Evolutionary conservation across 2,797 vertebrate genomes (phyloP).

Genomic region (Hippoglossus hippoglossus): DNA sequence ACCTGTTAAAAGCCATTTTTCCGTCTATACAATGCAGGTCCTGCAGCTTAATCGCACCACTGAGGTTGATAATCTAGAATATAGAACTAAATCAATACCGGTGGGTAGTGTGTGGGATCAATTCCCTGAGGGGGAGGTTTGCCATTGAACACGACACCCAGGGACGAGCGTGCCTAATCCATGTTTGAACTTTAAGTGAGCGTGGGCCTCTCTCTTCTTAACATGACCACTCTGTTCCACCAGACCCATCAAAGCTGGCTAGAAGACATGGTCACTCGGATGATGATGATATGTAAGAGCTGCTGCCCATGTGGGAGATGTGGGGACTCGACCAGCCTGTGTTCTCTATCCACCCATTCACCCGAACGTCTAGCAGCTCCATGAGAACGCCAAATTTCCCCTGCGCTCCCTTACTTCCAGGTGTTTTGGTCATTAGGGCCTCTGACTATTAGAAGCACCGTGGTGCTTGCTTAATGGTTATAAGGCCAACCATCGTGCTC

Average conservation of each 20-base stretch:
- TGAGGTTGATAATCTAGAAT: constrained; percentile 69
- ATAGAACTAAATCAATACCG: constrained; percentile 75
- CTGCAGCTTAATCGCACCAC: constrained; percentile 59
- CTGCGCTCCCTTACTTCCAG: constrained; percentile 70
- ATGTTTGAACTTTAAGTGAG: constrained; percentile 79
- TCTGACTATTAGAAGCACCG: constrained; percentile 70
- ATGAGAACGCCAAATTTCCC: constrained; percentile 62
- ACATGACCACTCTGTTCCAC: constrained; percentile 61
- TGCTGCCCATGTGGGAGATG: constrained; percentile 31
- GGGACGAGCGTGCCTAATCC: constrained; percentile 81
- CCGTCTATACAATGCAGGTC: constrained; percentile 46
- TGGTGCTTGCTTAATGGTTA: constrained; percentile 80
- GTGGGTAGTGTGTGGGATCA: constrained; percentile 64
- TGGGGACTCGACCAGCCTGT: constrained; percentile 22
- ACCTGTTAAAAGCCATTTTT: constrained; percentile 62
- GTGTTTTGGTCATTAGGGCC: constrained; percentile 86
- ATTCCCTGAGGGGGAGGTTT: constrained; percentile 66
- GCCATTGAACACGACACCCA: constrained; percentile 80
- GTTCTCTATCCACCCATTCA: constrained; percentile 29
- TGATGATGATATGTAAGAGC: constrained; percentile 33
- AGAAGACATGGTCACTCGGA: constrained; percentile 47
- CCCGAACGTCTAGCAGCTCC: constrained; percentile 44
- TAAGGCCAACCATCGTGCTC: constrained; percentile 83
- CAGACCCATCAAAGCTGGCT: constrained; percentile 42
- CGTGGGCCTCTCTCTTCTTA: constrained; percentile 70